Percentiles rank a stretch among this genome's conserved stretches.
Evolutionary conservation across 37 sponge, comb jelly and placozoan species (phyloP).

Genomic region (Hormiphora californensis): DNA sequence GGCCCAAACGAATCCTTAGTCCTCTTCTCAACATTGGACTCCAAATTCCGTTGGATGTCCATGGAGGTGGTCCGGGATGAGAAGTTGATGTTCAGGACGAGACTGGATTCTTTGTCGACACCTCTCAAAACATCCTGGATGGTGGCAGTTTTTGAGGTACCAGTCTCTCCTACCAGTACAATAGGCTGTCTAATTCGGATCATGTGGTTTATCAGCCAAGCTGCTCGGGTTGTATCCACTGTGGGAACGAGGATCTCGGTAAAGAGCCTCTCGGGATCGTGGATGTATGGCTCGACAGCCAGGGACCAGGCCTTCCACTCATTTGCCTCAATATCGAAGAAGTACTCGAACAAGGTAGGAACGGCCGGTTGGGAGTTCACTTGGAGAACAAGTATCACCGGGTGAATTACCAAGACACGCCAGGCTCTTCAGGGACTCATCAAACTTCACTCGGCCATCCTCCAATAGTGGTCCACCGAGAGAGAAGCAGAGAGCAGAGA

Average conservation of each 20-base stretch:
- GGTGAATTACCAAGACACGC: slow-evolving; percentile 64
- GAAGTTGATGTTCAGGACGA: slow-evolving; percentile 94
- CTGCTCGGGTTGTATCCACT: slow-evolving; percentile 90
- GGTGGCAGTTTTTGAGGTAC: slow-evolving; percentile 97
- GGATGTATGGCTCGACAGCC: slow-evolving; percentile 84
- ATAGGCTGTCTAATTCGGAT: slow-evolving; percentile 74
- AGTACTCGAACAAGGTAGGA: slow-evolving; percentile 90
- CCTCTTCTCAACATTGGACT: slow-evolving; percentile 96
- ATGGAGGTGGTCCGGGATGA: slow-evolving; percentile 95
- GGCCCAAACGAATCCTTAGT: slow-evolving; percentile 96
- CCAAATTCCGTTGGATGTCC: slow-evolving; percentile 95
- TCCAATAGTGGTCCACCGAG: slow-evolving; percentile 87
- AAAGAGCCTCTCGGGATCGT: slow-evolving; percentile 71
- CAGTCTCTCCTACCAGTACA: slow-evolving; percentile 96
- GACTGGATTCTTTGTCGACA: slow-evolving; percentile 72
- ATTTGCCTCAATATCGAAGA: slow-evolving; percentile 62
- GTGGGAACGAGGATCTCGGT: slow-evolving; percentile 96
- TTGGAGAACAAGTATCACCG: slow-evolving; percentile 54
- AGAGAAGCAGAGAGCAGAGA: slow-evolving; percentile 82
- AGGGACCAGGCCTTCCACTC: slow-evolving; percentile 90
- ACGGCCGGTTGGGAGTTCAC: slow-evolving; percentile 74
- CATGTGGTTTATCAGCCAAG: slow-evolving; percentile 96
- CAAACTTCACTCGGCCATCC: slow-evolving; percentile 88
- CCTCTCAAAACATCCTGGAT: slow-evolving; percentile 79
- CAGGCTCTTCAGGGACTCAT: slow-evolving; percentile 74